Evolutionary conservation across 2,888 invertebrate genomes (phyloP).

Genomic region (Amaurobius ferox): DNA sequence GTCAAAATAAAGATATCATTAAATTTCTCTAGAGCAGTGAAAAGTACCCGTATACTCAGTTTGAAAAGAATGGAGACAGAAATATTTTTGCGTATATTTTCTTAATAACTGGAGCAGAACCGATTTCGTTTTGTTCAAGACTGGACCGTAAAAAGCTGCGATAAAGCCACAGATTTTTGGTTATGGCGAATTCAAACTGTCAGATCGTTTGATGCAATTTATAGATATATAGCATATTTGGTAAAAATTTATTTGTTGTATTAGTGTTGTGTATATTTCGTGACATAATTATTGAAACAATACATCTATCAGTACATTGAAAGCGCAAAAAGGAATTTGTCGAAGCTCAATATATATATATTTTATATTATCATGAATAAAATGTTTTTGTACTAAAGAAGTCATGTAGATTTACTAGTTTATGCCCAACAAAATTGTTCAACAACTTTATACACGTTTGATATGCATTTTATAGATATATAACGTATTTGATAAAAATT

Average conservation of each 20-base stretch:
- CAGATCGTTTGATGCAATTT: neutral
- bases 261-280: neutral
- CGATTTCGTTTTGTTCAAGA: neutral
- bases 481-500: no score
- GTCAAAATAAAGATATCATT: neutral
- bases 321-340: no score
- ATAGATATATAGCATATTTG: neutral
- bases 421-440: no score
- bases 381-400: no score
- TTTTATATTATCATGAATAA: no score
- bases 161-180: neutral
- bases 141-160: neutral
- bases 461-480: no score
- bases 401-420: no score
- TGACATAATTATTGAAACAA: neutral
- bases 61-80: neutral
- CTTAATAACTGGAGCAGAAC: neutral
- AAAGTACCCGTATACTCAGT: neutral
- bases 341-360: no score
- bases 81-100: neutral
- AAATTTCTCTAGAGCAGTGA: neutral
- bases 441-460: no score
- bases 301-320: no score
- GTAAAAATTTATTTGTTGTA: neutral
- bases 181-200: neutral